Conservation (phyloP, 2,797 vertebrate genomes). For the Anisognathus igniventris region DNA sequence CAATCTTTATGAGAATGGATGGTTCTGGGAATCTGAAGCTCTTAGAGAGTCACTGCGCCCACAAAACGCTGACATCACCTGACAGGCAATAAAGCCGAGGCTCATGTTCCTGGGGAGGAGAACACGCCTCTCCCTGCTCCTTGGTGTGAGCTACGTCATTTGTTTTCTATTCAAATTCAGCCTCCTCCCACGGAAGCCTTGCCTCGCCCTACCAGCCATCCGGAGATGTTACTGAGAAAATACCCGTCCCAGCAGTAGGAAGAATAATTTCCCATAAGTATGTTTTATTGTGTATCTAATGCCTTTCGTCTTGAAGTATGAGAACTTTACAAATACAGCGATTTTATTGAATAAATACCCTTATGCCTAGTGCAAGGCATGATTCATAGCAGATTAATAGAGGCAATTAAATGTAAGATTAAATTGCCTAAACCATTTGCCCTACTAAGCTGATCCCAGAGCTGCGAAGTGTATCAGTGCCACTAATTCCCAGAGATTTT, state of each 20-base stretch:
- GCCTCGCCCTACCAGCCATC: neutral
- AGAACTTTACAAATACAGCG: conserved; percentile 28
- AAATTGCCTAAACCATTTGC: conserved; percentile 40
- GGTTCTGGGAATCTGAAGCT: conserved; percentile 33
- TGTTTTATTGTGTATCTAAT: conserved; percentile 17
- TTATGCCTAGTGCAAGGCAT: neutral
- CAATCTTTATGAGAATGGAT: neutral
- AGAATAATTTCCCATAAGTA: conserved; percentile 35
- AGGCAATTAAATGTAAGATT: conserved; percentile 49
- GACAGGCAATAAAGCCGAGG: neutral
- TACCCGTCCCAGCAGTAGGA: neutral
- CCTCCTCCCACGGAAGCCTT: conserved; percentile 37
- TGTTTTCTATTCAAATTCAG: conserved; percentile 55
- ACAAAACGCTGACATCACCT: conserved; percentile 42
- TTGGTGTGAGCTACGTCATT: neutral
- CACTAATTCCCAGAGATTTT: conserved; percentile 48
- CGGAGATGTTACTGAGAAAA: neutral
- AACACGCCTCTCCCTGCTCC: conserved; percentile 23
- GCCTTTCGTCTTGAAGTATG: neutral
- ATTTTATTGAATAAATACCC: conserved; percentile 44
- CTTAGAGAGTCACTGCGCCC: conserved; percentile 4
- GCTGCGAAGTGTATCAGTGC: neutral
- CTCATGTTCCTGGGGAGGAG: conserved; percentile 20
- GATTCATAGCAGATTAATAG: conserved; percentile 57
- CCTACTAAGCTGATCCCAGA: conserved; percentile 2